Evolutionary conservation across 2,797 vertebrate genomes (phyloP).

Genomic region (Muscicapa comitata): DNA sequence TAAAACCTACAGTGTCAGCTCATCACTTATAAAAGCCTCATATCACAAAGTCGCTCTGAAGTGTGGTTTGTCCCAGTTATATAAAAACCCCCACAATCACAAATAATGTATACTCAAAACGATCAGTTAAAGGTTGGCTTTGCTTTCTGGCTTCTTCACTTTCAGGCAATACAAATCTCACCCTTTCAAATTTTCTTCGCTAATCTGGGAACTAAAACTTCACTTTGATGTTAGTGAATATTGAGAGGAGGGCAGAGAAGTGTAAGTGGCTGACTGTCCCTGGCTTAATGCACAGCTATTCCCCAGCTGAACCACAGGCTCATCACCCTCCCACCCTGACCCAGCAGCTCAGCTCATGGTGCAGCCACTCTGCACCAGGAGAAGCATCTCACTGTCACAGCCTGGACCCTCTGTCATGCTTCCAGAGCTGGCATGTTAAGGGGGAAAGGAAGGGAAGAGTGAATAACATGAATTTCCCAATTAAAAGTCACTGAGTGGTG

Average conservation of each 20-base stretch:
- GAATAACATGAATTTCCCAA: background rate
- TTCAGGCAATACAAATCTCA: background rate
- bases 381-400: background rate
- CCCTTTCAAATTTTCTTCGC: background rate
- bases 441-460: background rate
- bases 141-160: background rate
- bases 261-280: background rate
- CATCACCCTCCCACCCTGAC: background rate
- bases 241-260: background rate
- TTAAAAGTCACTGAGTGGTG: background rate
- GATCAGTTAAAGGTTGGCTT: background rate
- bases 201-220: background rate
- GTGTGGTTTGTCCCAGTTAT: background rate
- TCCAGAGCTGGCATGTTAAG: background rate
- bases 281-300: background rate
- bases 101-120: background rate
- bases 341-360: fast-evolving
- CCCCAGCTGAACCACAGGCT: background rate
- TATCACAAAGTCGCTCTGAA: background rate
- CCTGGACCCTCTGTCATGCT: background rate
- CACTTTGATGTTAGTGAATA: background rate
- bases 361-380: background rate
- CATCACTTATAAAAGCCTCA: background rate
- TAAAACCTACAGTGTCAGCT: background rate
- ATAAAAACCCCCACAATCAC: background rate